These are phyloP conservation scores for Monopterus albus DNA, from an alignment of 2,113 vertebrate genomes.

Conservation along the genomic window DNA sequence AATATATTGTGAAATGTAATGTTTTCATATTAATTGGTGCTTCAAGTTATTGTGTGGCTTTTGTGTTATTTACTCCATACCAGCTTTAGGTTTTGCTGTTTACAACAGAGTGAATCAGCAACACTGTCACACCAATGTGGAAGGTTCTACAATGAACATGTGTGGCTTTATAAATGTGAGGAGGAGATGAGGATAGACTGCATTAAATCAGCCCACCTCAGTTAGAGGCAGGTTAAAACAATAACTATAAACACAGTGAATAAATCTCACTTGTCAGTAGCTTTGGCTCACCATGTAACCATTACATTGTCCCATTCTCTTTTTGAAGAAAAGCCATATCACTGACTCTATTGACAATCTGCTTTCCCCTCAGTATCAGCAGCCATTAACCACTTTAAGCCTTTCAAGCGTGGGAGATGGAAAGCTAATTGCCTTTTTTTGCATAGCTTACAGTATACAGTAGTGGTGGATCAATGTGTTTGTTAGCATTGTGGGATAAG, in stretches of 20 bases:
- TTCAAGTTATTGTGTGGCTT: not conserved
- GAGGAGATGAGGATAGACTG: not conserved
- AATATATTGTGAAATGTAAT: not conserved
- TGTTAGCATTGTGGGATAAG: conserved; percentile 55
- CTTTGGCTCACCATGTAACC: conserved; percentile 18
- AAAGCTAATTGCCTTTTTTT: conserved; percentile 63
- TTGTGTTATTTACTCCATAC: not conserved
- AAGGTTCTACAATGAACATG: not conserved
- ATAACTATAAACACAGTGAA: not conserved
- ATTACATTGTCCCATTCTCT: conserved; percentile 36
- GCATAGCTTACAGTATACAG: conserved; percentile 48
- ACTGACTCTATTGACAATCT: conserved; percentile 60
- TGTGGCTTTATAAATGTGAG: not conserved
- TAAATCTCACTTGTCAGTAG: conserved; percentile 26
- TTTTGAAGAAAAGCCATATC: conserved; percentile 42
- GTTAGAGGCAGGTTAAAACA: conserved; percentile 26
- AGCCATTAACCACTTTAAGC: conserved; percentile 69
- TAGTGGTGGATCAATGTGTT: conserved; percentile 62
- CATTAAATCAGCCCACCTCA: conserved; percentile 6
- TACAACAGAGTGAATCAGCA: no score
- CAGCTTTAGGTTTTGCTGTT: not conserved
- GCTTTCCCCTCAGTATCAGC: conserved; percentile 67
- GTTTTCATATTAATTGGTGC: not conserved
- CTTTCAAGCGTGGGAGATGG: conserved; percentile 53
- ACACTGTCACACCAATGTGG: not conserved